These are phyloP conservation scores for Florisuga fusca DNA, from an alignment of 2,797 vertebrate genomes.

Conservation along the genomic window DNA sequence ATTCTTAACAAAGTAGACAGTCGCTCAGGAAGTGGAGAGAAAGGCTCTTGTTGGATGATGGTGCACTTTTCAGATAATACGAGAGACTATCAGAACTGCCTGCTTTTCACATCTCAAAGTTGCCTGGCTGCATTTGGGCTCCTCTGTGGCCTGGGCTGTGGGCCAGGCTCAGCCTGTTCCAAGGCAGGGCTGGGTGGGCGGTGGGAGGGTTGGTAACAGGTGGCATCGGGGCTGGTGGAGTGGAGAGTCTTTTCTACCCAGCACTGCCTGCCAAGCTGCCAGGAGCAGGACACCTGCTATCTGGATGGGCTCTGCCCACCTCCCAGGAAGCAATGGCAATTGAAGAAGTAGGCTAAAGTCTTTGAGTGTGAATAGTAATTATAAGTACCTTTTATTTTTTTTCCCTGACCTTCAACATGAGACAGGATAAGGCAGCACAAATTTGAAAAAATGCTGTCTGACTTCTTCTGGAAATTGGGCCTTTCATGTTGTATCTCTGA, in stretches of 20 bases:
- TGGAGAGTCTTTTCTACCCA: not conserved
- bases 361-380: not conserved
- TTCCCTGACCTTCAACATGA: not conserved
- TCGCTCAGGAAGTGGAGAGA: not conserved
- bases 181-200: not conserved
- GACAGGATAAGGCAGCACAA: not conserved
- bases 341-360: constrained; percentile 5
- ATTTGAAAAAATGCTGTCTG: not conserved
- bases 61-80: not conserved
- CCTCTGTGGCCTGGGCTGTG: not conserved
- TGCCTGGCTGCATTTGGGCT: constrained; percentile 28
- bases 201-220: not conserved
- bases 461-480: not conserved
- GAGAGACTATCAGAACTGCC: not conserved
- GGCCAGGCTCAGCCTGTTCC: constrained; percentile 53
- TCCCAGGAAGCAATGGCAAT: not conserved
- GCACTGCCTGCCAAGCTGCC: constrained; percentile 3
- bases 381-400: not conserved
- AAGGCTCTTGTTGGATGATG: not conserved
- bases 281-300: not conserved
- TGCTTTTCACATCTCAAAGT: not conserved
- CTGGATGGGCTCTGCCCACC: constrained; percentile 20
- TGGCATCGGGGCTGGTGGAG: not conserved
- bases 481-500: not conserved
- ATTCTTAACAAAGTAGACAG: not conserved